These are phyloP conservation scores for Drosophila sproati DNA, from an alignment of 1,140 invertebrate genomes.

Conservation along the genomic window DNA sequence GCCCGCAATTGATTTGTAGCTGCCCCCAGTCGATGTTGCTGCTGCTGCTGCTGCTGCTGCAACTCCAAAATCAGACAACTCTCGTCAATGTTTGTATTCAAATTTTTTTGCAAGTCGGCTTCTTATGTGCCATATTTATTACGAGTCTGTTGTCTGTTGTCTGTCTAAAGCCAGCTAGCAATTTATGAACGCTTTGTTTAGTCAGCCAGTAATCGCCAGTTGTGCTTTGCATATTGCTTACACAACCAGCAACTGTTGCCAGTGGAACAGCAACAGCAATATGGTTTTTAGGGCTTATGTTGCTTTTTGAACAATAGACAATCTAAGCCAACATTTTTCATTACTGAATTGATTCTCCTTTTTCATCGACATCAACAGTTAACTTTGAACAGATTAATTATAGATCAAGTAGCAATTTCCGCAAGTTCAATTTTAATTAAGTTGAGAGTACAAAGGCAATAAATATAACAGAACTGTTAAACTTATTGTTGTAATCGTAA, in stretches of 20 bases:
- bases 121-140: conserved; percentile 39
- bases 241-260: conserved; percentile 18
- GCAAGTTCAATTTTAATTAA: not conserved
- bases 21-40: conserved; percentile 6
- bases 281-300: not conserved
- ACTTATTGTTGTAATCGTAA: conserved; percentile 52
- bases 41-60: not conserved
- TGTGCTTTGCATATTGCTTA: conserved; percentile 25
- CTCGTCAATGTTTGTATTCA: conserved; percentile 75
- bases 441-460: conserved; percentile 1
- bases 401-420: not conserved
- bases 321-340: no score
- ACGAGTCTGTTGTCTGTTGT: conserved; percentile 10
- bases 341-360: no score
- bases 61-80: conserved; percentile 33
- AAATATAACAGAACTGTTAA: conserved; percentile 27
- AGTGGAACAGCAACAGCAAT: conserved; percentile 7
- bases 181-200: conserved; percentile 77
- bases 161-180: conserved; percentile 19
- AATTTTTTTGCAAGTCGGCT: conserved; percentile 45
- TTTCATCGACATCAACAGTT: no score
- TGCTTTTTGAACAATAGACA: not conserved
- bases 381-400: not conserved
- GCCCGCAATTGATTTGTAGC: conserved; percentile 71
- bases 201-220: conserved; percentile 4